Evolutionary conservation across 2,888 invertebrate genomes (phyloP), one percentile per base, ranked within the genome.

Genomic region (Anthophora plumipes): DNA sequence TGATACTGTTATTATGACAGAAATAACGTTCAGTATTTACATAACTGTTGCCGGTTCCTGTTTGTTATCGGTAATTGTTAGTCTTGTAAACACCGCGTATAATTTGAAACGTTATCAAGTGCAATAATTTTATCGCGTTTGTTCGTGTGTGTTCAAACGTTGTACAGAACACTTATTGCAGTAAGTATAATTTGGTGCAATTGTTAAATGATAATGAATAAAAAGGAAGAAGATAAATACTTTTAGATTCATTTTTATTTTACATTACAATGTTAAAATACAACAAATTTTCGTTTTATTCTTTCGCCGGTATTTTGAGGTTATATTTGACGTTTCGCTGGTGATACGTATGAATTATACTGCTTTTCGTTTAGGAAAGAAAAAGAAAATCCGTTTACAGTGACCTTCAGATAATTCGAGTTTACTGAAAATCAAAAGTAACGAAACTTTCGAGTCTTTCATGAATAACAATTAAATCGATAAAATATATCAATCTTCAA

Each of bases 1-100:
- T 31, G 1, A 22, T 25, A 55, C 14, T 17, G 7, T 43, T 37
- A 22, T 39, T 59, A 31, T 20, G 37, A 8, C 52, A 52, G 4
- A 25, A 48, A 66, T n/a, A 52, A 60, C 41, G 1, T n/a, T 3
- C 14, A 41, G 17, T 52, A 54, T 68, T 68, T 75, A 48, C 43
- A 60, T 5, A 43, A 31, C 43, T 54, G 46, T 43, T 25, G 25
- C 9, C 9, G 12, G 25, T 69, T 75, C 14, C 11, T 52, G 46
- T 17, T 39, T 43, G 46, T 43, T 22, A 12, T 37, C 25, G 22
- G 12, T 57, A 63, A 69, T 59, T 77, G 41, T 17, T 54, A 14
- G 57, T 57, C 25, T n/a, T 14, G n/a, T 7, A 43, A 46, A 41
- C 39, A 61, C 1, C 22, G 1, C 11, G 43, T 7, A 22, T 22